Conservation (phyloP, 2,113 vertebrate species). For the Anas platyrhynchos region DNA sequence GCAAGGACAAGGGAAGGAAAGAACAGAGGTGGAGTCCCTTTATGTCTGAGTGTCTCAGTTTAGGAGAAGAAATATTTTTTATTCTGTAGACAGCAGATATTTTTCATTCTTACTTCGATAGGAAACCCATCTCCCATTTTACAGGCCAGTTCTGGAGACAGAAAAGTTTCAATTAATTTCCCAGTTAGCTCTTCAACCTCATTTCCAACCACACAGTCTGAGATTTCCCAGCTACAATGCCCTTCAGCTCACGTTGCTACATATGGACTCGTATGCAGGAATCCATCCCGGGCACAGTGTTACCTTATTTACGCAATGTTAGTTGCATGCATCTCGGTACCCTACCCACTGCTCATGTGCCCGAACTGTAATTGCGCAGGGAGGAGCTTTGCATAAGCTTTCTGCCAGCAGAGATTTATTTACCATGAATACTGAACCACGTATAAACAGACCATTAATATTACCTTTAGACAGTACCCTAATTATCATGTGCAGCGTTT, state of each 20-base stretch:
- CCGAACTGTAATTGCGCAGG: neutral
- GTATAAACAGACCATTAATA: neutral
- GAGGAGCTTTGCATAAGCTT: neutral
- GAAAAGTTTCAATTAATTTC: neutral
- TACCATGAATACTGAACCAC: neutral
- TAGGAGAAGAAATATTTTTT: neutral
- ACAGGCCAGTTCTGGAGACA: neutral
- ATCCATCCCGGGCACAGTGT: neutral
- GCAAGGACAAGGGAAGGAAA: neutral
- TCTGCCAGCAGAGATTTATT: neutral
- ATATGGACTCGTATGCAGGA: neutral
- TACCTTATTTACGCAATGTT: neutral
- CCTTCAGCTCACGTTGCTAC: neutral
- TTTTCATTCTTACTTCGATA: neutral
- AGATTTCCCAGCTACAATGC: neutral
- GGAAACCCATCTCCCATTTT: neutral
- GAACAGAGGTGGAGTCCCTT: neutral
- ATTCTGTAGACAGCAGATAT: neutral
- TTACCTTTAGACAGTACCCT: neutral
- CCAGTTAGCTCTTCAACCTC: neutral
- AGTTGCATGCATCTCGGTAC: fast-evolving
- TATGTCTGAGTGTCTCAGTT: neutral
- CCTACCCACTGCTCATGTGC: neutral
- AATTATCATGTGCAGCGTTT: neutral
- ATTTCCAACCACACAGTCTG: neutral